These are phyloP conservation scores for Uria lomvia DNA, from an alignment of 2,113 vertebrate species.

Conservation along the genomic window DNA sequence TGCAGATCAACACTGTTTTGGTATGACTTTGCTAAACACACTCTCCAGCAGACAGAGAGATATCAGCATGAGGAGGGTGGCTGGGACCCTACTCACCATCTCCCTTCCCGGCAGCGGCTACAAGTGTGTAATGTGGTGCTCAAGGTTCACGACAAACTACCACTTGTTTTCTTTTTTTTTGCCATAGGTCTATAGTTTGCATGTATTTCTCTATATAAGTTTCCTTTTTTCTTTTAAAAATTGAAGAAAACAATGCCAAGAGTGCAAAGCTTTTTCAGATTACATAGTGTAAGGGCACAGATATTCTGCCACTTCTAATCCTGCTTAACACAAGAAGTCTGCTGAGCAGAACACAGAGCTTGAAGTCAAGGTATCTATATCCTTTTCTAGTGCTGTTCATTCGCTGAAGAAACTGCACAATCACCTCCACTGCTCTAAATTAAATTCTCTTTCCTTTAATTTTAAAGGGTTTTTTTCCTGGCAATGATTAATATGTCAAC, in stretches of 20 bases:
- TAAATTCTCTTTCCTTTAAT: background rate
- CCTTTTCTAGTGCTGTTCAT: background rate
- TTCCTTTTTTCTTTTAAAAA: background rate
- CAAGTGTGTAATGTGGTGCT: background rate
- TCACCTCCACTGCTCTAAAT: background rate
- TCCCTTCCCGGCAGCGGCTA: background rate
- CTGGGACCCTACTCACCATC: background rate
- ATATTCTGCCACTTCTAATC: background rate
- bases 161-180: background rate
- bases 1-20: background rate
- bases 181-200: background rate
- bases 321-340: background rate
- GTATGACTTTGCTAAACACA: background rate
- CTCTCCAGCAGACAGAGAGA: background rate
- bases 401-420: background rate
- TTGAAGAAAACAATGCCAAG: background rate
- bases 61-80: fast-evolving
- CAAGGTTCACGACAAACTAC: background rate
- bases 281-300: background rate
- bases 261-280: background rate
- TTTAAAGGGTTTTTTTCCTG: background rate
- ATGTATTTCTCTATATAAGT: background rate
- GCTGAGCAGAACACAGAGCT: background rate
- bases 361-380: background rate
- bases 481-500: background rate